Evolutionary conservation across 2,888 invertebrate species (phyloP).

Genomic region (Lycophotia porphyrea): DNA sequence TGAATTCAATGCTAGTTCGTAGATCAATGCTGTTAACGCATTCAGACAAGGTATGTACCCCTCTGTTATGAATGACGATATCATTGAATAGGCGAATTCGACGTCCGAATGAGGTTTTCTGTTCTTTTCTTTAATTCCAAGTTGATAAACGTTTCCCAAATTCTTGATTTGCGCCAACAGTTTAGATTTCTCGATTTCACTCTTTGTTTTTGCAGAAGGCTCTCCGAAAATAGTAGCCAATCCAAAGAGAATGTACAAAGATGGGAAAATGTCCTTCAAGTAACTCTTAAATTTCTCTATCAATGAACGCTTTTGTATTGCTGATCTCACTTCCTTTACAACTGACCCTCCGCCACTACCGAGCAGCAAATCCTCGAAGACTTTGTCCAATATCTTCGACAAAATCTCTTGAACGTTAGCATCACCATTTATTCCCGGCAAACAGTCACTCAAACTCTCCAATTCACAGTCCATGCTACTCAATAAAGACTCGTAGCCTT

Average conservation of each 20-base stretch:
- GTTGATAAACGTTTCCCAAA: slow-evolving; percentile 74
- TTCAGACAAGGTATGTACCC: slow-evolving; percentile 84
- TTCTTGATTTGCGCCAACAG: slow-evolving; percentile 76
- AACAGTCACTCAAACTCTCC: slow-evolving; percentile 86
- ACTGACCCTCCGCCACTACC: slow-evolving; percentile 76
- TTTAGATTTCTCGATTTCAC: slow-evolving; percentile 75
- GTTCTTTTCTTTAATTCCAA: slow-evolving; percentile 75
- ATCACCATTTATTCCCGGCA: slow-evolving; percentile 88
- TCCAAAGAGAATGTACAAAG: slow-evolving; percentile 80
- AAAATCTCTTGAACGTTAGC: slow-evolving; percentile 87
- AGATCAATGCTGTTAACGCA: slow-evolving; percentile 79
- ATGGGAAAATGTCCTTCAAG: slow-evolving; percentile 85
- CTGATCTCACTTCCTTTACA: slow-evolving; percentile 77
- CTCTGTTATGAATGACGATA: slow-evolving; percentile 82
- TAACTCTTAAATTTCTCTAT: slow-evolving; percentile 82
- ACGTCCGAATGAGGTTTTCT: slow-evolving; percentile 71
- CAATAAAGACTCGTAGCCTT: slow-evolving; percentile 82
- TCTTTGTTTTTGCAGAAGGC: slow-evolving; percentile 73
- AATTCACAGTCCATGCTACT: slow-evolving; percentile 77
- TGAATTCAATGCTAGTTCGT: slow-evolving; percentile 80
- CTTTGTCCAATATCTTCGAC: slow-evolving; percentile 86
- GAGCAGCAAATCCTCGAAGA: slow-evolving; percentile 85
- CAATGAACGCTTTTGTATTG: slow-evolving; percentile 76
- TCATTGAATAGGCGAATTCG: slow-evolving; percentile 79
- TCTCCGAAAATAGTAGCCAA: slow-evolving; percentile 75